These are phyloP conservation scores for Orthonyx spaldingii DNA, from an alignment of 2,113 vertebrate genomes.

Conservation along the genomic window DNA sequence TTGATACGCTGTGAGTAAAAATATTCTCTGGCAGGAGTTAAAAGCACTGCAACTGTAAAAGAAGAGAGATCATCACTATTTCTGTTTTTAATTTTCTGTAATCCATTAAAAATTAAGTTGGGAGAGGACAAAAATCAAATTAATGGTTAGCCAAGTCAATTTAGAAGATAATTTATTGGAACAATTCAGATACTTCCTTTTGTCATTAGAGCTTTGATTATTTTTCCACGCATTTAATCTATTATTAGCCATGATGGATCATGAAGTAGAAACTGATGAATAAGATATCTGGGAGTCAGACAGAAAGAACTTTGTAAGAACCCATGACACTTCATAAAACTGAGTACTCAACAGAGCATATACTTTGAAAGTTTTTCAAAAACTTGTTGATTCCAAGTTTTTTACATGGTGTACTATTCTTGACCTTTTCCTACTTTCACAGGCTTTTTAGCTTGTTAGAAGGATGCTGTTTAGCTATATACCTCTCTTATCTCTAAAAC, in stretches of 20 bases:
- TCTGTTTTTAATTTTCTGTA: background rate
- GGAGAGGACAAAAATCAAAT: background rate
- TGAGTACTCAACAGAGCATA: background rate
- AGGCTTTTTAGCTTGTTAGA: background rate
- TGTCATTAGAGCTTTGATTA: constrained; percentile 33
- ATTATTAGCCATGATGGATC: background rate
- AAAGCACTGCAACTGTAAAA: background rate
- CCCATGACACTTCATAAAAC: background rate
- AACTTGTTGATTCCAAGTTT: background rate
- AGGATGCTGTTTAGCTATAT: background rate
- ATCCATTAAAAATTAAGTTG: background rate
- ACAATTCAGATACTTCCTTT: constrained; percentile 15
- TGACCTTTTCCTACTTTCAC: background rate
- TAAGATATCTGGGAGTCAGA: background rate
- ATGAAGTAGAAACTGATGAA: background rate
- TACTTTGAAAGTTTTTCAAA: background rate
- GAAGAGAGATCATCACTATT: background rate
- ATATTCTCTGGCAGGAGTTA: background rate
- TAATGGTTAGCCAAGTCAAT: background rate
- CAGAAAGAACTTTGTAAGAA: background rate
- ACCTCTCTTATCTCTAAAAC: background rate
- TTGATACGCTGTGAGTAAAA: background rate
- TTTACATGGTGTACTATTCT: background rate
- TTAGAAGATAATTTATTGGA: background rate
- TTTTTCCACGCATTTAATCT: constrained; percentile 10